Evolutionary conservation across 2,888 invertebrate species (phyloP), one percentile per base, ranked within the genome.

Genomic region (Drosophila hawaiiensis): DNA sequence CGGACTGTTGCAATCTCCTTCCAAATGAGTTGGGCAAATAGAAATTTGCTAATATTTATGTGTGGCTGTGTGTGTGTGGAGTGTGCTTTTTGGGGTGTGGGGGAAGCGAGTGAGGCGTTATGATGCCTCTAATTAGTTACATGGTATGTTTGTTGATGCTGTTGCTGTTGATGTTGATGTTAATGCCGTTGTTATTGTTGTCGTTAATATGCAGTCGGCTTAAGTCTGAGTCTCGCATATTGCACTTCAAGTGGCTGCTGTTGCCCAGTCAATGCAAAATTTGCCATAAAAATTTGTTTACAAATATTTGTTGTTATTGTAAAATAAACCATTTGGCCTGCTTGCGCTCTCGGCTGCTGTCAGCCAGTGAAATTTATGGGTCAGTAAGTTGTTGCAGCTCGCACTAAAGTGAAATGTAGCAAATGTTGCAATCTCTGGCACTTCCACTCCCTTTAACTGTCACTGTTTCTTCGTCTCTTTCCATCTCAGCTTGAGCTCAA

Each of bases 71-170:
- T 60, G 47, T 55, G 31, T 54, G 19, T 49, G 53, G 16, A 43
- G 22, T 60, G 52, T 52, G 28, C 19, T 43, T n/a, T 28, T 43
- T 35, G 29, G 14, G 35, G 54, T 22, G 39, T n/a, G 37, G 12
- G 14, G 33, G 5, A 31, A 35, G n/a, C 29, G 16, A n/a, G 39
- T 59, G 50, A 35, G 59, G 62, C 37, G 61, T 68, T 73, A 84
- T 84, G 84, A 89, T 78, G 88, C 70, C 85, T 86, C 86, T 90
- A 86, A 86, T 86, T 86, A 90, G 85, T 73, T 85, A 52, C 53
- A 50, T 70, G 60, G 69, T 60, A 56, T 72, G 58, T 41, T 39
- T 50, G 68, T 33, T 56, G 56, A 39, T 74, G 66, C 39, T 76
- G 62, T 67, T 53, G 58, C n/a, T 58, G 65, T 52, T 70, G 47